Conservation (phyloP, 2,888 invertebrate genomes). For the Cotesia congregata region DNA sequence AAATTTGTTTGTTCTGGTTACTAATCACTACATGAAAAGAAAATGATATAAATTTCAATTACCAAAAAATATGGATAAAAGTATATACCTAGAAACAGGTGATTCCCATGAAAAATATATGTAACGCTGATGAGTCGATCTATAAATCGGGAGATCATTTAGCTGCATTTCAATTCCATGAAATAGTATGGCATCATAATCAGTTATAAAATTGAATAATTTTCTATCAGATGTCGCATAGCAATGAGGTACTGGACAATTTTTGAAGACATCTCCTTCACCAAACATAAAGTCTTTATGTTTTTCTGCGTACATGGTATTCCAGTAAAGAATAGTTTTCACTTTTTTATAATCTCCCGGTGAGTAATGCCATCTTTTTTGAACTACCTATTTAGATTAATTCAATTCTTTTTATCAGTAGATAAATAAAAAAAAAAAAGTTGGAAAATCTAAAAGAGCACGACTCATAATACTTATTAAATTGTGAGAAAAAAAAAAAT, state of each 20-base stretch:
- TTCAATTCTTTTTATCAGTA: not conserved
- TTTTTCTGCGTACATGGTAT: constrained; percentile 32
- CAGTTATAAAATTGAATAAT: not conserved
- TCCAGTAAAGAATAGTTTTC: constrained; percentile 41
- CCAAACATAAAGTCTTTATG: constrained; percentile 38
- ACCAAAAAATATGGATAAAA: not conserved
- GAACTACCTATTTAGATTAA: constrained; percentile 6
- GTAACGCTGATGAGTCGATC: constrained; percentile 32
- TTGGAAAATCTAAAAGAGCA: no score
- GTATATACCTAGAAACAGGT: constrained; percentile 23
- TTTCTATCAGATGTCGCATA: constrained; percentile 36
- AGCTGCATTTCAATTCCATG: constrained; percentile 36
- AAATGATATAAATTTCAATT: not conserved
- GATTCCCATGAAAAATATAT: constrained; percentile 38
- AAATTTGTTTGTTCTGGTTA: no score
- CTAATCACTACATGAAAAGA: not conserved
- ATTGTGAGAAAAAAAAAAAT: no score
- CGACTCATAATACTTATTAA: no score
- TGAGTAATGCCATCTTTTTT: constrained; percentile 15
- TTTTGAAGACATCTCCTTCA: constrained; percentile 34
- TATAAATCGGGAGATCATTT: constrained; percentile 26
- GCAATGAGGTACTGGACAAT: constrained; percentile 35
- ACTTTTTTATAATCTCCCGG: not conserved
- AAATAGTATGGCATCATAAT: constrained; percentile 38
- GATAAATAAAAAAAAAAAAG: not conserved